Percentiles rank a stretch among this genome's conserved stretches.
Evolutionary conservation across 2,797 vertebrate genomes (phyloP).

Genomic region (Girardinus metallicus): DNA sequence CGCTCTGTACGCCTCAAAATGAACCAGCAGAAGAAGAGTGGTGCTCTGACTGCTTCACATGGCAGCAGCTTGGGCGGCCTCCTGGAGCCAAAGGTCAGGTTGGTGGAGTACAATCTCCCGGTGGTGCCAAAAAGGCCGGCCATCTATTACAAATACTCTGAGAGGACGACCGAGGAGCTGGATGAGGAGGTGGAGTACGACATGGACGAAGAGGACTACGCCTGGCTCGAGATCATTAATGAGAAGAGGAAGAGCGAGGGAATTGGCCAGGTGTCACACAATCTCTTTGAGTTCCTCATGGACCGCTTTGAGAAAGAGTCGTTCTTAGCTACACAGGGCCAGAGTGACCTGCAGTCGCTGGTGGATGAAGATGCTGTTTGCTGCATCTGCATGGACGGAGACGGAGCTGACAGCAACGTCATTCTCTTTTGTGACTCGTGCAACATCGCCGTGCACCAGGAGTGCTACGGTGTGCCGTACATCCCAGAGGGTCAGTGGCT

Average conservation of each 20-base stretch:
- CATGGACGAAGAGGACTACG: slow-evolving; percentile 98
- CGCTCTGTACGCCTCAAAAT: slow-evolving; percentile 92
- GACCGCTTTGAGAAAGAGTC: slow-evolving; percentile 98
- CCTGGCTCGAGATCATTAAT: slow-evolving; percentile 95
- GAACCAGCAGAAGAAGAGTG: slow-evolving; percentile 91
- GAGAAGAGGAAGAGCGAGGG: slow-evolving; percentile 92
- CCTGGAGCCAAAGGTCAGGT: slow-evolving; percentile 90
- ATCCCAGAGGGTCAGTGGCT: slow-evolving; percentile 98
- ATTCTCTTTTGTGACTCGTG: slow-evolving; percentile 98
- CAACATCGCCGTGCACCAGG: slow-evolving; percentile 97
- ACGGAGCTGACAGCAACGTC: slow-evolving; percentile 96
- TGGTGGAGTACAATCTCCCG: slow-evolving; percentile 95
- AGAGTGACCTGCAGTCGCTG: slow-evolving; percentile 86
- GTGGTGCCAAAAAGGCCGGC: slow-evolving; percentile 89
- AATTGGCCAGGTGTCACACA: slow-evolving; percentile 90
- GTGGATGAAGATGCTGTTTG: slow-evolving; percentile 98
- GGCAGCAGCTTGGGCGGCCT: slow-evolving; percentile 77
- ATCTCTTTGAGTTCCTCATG: slow-evolving; percentile 97
- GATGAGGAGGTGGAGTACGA: slow-evolving; percentile 97
- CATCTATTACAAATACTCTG: slow-evolving; percentile 89
- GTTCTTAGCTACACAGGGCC: slow-evolving; percentile 88
- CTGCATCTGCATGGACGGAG: slow-evolving; percentile 98
- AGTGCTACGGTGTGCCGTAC: slow-evolving; percentile 98
- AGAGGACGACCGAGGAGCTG: slow-evolving; percentile 92
- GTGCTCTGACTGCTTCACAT: slow-evolving; percentile 71